Base-by-base conservation (phyloP, 2,113 vertebrate genomes). In the Tenrec ecaudatus region DNA sequence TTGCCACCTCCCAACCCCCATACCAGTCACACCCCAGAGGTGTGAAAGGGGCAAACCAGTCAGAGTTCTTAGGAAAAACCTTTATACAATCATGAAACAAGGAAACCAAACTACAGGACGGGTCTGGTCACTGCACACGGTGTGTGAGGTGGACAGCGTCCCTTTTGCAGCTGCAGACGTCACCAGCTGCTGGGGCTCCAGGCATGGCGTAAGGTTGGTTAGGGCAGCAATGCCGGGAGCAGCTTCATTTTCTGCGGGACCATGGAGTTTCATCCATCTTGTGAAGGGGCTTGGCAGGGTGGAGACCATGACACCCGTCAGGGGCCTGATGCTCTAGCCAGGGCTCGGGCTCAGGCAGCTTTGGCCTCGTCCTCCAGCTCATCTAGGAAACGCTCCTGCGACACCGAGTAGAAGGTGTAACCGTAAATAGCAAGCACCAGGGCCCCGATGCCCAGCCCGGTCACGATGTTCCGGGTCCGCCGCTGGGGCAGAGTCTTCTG, bases 351-450 rank as follows among this genome's bases (percentile, higher is more conserved):
- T 92, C 98, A 98, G 0, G 98, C 97, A 11, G 97, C 97, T 94
- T 98, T 98, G 12, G 98, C 99, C 94, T 99, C 99, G 36, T 98
- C 98, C 43, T 99, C 99, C 20, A 99, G 95, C 22, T 99, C 99
- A 68, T 99, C 99, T 96, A 99, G 98, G 95, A 99, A n/a, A n/a
- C n/a, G n/a, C n/a, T n/a, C n/a, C n/a, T n/a, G n/a, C n/a, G n/a
- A n/a, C n/a, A n/a, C n/a, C n/a, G n/a, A n/a, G n/a, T n/a, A n/a
- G n/a, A n/a, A n/a, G n/a, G n/a, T n/a, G n/a, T n/a, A n/a, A n/a
- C n/a, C n/a, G n/a, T n/a, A n/a, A n/a, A n/a, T n/a, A n/a, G n/a
- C n/a, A n/a, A n/a, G n/a, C n/a, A n/a, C n/a, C n/a, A n/a, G n/a
- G n/a, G n/a, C n/a, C n/a, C n/a, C n/a, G n/a, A n/a, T n/a, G n/a